Evolutionary conservation across 2,888 invertebrate species (phyloP).

Genomic region (Trissolcus japonicus): DNA sequence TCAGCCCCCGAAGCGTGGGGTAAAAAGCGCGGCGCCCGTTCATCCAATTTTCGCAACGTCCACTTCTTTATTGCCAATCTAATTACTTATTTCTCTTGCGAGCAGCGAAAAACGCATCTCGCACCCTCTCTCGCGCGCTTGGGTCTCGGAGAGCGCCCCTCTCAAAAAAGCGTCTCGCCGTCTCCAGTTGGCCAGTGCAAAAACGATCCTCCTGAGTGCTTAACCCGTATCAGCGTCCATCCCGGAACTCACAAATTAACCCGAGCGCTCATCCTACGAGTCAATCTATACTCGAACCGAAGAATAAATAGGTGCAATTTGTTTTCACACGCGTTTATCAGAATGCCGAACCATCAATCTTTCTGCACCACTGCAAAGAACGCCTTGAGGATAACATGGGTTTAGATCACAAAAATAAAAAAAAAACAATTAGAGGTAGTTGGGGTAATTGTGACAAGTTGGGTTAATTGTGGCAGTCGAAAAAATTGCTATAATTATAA

Average conservation of each 20-base stretch:
- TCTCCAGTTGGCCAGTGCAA: conserved; percentile 25
- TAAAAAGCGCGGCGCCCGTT: neutral
- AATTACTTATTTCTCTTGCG: conserved; percentile 36
- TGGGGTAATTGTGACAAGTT: too few species aligned
- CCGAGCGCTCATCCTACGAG: conserved; percentile 44
- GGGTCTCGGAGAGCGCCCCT: neutral
- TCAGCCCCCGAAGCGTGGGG: too few species aligned
- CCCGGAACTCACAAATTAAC: conserved; percentile 42
- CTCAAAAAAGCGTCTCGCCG: conserved; percentile 34
- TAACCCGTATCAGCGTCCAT: conserved; percentile 38
- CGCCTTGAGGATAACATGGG: too few species aligned
- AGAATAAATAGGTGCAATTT: conserved; percentile 47
- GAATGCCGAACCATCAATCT: conserved; percentile 32
- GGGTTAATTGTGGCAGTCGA: too few species aligned
- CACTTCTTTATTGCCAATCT: conserved; percentile 35
- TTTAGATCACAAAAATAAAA: too few species aligned
- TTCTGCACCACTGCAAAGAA: neutral
- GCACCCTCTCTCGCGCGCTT: neutral
- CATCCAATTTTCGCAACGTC: conserved; percentile 30
- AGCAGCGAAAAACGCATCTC: conserved; percentile 17
- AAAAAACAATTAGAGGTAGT: too few species aligned
- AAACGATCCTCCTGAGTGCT: conserved; percentile 29
- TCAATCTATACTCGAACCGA: conserved; percentile 41
- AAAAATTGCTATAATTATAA: too few species aligned
- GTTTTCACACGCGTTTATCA: conserved; percentile 41